Evolutionary conservation across 2,888 invertebrate species (phyloP).

Genomic region (Tenthredo scrophulariae): DNA sequence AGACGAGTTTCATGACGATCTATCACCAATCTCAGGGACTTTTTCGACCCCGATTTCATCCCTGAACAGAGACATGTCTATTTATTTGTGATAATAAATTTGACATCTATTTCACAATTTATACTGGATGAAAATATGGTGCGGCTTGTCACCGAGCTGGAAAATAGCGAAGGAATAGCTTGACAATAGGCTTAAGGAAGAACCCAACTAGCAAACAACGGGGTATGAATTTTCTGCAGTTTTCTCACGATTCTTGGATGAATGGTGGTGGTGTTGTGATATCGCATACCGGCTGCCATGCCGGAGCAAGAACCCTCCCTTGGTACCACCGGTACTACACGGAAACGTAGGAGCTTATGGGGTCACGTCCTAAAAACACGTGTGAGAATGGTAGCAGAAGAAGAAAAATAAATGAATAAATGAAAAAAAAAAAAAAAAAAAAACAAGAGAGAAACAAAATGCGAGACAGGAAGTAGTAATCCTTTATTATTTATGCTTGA

Average conservation of each 20-base stretch:
- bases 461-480: slow-evolving; percentile 1
- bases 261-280: slow-evolving; percentile 21
- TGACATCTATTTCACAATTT: background rate
- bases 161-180: background rate
- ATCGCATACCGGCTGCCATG: background rate
- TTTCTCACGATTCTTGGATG: slow-evolving; percentile 30
- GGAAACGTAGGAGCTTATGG: background rate
- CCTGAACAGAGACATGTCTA: background rate
- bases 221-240: slow-evolving; percentile 22
- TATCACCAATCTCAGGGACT: background rate
- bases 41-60: background rate
- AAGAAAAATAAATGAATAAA: background rate
- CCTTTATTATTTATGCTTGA: slow-evolving; percentile 2
- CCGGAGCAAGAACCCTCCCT: background rate
- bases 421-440: background rate
- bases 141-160: background rate
- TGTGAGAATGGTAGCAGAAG: background rate
- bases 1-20: background rate
- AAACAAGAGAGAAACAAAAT: background rate
- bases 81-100: background rate
- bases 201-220: background rate
- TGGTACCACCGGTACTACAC: background rate
- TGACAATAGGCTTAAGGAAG: slow-evolving; percentile 6
- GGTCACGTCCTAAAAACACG: slow-evolving; percentile 31
- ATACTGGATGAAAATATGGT: slow-evolving; percentile 1